These are phyloP conservation scores for Cyclophora albipunctata DNA, from an alignment of 2,888 invertebrate genomes.

Conservation along the genomic window DNA sequence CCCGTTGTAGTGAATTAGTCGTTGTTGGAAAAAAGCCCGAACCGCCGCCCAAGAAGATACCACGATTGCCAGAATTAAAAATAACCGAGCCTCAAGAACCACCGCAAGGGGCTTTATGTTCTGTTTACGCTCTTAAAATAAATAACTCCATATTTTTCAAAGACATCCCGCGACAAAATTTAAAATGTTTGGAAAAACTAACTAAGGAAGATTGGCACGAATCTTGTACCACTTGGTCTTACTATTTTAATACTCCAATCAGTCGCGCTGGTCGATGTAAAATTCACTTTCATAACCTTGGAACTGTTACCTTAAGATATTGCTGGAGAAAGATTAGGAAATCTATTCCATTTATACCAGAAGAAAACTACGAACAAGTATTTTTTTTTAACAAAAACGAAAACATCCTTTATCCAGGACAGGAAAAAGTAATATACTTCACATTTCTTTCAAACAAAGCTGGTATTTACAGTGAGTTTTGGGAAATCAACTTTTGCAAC, in stretches of 20 bases:
- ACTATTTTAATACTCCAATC: slow-evolving; percentile 54
- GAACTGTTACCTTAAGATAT: slow-evolving; percentile 63
- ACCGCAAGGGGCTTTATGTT: slow-evolving; percentile 16
- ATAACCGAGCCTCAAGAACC: slow-evolving; percentile 17
- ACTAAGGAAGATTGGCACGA: slow-evolving; percentile 39
- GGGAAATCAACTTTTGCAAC: slow-evolving; percentile 67
- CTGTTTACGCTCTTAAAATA: slow-evolving; percentile 50
- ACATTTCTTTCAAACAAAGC: slow-evolving; percentile 60
- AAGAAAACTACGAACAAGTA: slow-evolving; percentile 43
- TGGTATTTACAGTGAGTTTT: slow-evolving; percentile 57
- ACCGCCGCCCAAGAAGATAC: slow-evolving; percentile 31
- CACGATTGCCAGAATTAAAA: slow-evolving; percentile 35
- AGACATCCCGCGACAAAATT: slow-evolving; percentile 31
- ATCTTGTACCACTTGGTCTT: slow-evolving; percentile 48
- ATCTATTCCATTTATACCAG: slow-evolving; percentile 42
- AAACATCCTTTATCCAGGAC: slow-evolving; percentile 67
- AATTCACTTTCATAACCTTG: slow-evolving; percentile 64
- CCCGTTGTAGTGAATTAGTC: slow-evolving; percentile 40
- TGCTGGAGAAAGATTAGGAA: slow-evolving; percentile 63
- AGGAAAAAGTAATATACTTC: slow-evolving; percentile 53
- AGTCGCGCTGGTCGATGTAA: slow-evolving; percentile 46
- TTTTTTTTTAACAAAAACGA: slow-evolving; percentile 77
- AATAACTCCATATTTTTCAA: slow-evolving; percentile 52
- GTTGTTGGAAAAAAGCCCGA: slow-evolving; percentile 48
- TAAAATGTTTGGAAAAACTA: slow-evolving; percentile 28